Evolutionary conservation across 2,113 vertebrate genomes (phyloP).

Genomic region (Raja brachyura): DNA sequence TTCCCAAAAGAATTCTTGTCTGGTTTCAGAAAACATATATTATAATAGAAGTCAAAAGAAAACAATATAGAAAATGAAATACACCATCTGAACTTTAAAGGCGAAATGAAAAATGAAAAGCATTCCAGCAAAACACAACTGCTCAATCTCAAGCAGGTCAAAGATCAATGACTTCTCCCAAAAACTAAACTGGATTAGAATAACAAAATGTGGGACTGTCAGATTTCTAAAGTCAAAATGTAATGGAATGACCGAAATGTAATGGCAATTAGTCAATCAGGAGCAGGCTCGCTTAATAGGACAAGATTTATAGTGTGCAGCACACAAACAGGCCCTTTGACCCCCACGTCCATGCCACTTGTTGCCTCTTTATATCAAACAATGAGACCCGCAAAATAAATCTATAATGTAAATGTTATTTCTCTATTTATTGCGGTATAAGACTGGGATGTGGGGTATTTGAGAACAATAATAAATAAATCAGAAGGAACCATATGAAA

Average conservation of each 20-base stretch:
- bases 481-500: background rate
- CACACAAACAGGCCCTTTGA: no score
- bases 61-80: background rate
- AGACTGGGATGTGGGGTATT: background rate
- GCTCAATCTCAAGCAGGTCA: background rate
- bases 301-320: no score
- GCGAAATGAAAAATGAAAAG: background rate
- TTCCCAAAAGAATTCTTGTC: background rate
- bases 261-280: background rate
- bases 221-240: slow-evolving; percentile 15
- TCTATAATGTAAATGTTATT: background rate
- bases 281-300: background rate
- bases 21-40: background rate
- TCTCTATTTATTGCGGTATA: background rate
- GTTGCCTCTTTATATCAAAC: no score
- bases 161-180: background rate
- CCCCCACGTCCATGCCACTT: no score
- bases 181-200: background rate
- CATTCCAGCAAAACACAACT: background rate
- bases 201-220: background rate
- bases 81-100: background rate
- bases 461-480: background rate
- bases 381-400: background rate
- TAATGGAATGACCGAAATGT: background rate
- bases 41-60: background rate